Evolutionary conservation across 2,113 vertebrate genomes (phyloP).

Genomic region (Cyanoliseus patagonus): DNA sequence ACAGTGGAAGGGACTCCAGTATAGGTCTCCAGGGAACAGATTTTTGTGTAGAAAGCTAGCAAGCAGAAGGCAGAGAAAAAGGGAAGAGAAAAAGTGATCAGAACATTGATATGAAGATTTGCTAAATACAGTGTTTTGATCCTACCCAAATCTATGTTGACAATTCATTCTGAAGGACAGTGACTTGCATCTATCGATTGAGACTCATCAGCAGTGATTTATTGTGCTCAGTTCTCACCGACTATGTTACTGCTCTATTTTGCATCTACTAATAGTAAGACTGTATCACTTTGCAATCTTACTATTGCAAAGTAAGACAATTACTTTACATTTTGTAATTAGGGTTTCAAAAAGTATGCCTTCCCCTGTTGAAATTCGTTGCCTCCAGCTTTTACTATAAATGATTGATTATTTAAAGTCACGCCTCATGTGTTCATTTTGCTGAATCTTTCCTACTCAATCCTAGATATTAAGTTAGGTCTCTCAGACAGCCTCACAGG

Average conservation of each 20-base stretch:
- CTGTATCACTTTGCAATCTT: neutral
- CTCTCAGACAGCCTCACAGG: neutral
- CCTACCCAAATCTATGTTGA: neutral
- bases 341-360: neutral
- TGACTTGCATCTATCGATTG: neutral
- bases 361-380: neutral
- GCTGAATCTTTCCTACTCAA: neutral
- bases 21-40: constrained; percentile 89
- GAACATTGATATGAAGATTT: neutral
- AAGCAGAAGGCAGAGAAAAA: neutral
- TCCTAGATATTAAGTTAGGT: neutral
- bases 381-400: neutral
- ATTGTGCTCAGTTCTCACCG: neutral
- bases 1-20: constrained; percentile 83
- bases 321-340: neutral
- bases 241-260: neutral
- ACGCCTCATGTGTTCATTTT: neutral
- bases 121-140: neutral
- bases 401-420: neutral
- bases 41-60: constrained; percentile 80
- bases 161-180: neutral
- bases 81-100: neutral
- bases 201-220: neutral
- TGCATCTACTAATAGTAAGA: neutral
- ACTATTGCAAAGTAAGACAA: neutral